These are phyloP conservation scores for Psilopogon haemacephalus DNA, from an alignment of 2,113 vertebrate species.

Conservation along the genomic window DNA sequence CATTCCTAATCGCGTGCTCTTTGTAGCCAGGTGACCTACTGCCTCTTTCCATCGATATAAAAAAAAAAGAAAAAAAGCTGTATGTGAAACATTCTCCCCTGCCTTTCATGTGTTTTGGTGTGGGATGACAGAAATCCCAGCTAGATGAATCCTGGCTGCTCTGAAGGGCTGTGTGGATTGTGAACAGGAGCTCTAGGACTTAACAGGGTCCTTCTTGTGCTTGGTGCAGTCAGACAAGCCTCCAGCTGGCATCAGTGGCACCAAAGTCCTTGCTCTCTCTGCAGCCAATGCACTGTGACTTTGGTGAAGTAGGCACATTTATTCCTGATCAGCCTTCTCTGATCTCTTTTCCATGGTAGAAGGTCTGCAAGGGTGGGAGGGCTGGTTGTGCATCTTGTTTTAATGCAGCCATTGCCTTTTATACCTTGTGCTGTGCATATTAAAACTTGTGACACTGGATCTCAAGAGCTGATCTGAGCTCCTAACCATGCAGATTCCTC, in stretches of 20 bases:
- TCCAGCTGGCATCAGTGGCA: neutral
- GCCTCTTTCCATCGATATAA: conserved; percentile 2
- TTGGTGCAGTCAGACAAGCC: neutral
- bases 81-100: neutral
- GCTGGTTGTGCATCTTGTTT: neutral
- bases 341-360: neutral
- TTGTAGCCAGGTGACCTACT: conserved; percentile 37
- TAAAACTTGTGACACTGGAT: neutral
- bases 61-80: neutral
- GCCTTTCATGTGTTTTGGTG: neutral
- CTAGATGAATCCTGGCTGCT: neutral
- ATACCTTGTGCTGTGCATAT: neutral
- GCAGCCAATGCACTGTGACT: neutral
- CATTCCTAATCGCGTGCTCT: conserved; percentile 34
- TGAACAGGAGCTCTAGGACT: neutral
- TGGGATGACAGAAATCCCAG: neutral
- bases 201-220: neutral
- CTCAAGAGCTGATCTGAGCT: neutral
- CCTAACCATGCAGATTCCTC: neutral
- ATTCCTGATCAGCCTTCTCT: neutral
- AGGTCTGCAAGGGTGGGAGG: neutral
- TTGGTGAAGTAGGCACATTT: neutral
- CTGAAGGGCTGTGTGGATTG: rapidly evolving
- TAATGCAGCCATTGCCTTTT: neutral
- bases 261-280: neutral